Percentiles rank a stretch among this genome's conserved stretches.
Evolutionary conservation across 2,888 invertebrate genomes (phyloP).

Genomic region (Drosophila mayaguana): DNA sequence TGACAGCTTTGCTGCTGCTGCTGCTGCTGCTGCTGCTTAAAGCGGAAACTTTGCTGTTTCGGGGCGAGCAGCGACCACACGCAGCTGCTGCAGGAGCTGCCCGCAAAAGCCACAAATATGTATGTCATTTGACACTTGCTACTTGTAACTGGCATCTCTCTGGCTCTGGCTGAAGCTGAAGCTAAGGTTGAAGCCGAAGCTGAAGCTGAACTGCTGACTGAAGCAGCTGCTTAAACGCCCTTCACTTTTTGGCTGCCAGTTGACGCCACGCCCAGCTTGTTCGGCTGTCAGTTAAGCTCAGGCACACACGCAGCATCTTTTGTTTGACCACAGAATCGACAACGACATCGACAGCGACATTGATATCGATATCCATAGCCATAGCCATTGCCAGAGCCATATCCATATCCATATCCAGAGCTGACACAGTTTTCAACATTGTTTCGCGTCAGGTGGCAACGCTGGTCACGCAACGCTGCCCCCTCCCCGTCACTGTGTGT

Average conservation of each 20-base stretch:
- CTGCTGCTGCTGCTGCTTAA: constrained; percentile 36
- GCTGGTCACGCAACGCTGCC: constrained; percentile 47
- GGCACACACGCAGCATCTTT: constrained; percentile 35
- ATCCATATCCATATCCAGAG: constrained; percentile 33
- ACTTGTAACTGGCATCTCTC: constrained; percentile 21
- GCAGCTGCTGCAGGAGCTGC: constrained; percentile 51
- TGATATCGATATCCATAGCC: constrained; percentile 34
- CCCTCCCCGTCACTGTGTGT: neutral
- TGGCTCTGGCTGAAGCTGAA: constrained; percentile 20
- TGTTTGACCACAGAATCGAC: constrained; percentile 64
- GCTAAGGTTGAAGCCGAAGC: too few species aligned
- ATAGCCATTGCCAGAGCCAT: constrained; percentile 13
- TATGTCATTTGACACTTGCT: constrained; percentile 61
- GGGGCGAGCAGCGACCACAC: constrained; percentile 59
- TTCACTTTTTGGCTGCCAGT: constrained; percentile 59
- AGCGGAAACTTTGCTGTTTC: constrained; percentile 32
- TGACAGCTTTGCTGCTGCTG: constrained; percentile 64
- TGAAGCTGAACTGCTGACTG: neutral
- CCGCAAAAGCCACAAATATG: constrained; percentile 75
- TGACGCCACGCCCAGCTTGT: constrained; percentile 42
- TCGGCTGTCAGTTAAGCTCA: constrained; percentile 58
- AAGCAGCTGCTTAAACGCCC: constrained; percentile 60
- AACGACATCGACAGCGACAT: constrained; percentile 45
- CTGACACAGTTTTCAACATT: constrained; percentile 58
- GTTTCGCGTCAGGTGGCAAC: constrained; percentile 54